phyloP scores from a whole-genome alignment of 2,113 vertebrate species.

The Mastomys natalensis region DNA sequence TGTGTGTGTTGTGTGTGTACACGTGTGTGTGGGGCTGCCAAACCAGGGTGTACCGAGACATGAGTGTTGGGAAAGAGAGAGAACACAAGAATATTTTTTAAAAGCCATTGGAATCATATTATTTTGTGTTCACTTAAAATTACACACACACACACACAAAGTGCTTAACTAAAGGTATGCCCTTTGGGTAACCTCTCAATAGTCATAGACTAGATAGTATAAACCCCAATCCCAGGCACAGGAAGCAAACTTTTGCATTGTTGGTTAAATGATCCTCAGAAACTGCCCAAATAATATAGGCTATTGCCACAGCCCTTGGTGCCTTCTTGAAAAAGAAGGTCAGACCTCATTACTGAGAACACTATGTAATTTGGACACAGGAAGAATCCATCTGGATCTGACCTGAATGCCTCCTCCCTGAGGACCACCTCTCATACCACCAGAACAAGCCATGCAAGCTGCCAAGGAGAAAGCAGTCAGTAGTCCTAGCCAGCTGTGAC shows the following conservation, averaged over 20 bases:
- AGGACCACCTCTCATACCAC: neutral
- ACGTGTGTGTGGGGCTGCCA: accelerated
- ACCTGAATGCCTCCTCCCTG: neutral
- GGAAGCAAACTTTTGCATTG: neutral
- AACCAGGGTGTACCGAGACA: neutral
- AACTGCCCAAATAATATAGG: neutral
- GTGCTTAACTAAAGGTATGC: neutral
- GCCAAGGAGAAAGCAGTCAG: neutral
- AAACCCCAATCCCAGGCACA: neutral
- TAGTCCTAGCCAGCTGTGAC: neutral
- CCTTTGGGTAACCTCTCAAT: neutral
- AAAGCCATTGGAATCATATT: neutral
- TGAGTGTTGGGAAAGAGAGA: neutral
- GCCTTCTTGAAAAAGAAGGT: neutral
- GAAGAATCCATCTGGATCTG: neutral
- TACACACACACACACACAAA: neutral
- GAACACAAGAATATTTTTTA: neutral
- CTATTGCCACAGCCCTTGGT: neutral
- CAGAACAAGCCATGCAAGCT: neutral
- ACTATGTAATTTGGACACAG: neutral
- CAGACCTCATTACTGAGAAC: neutral
- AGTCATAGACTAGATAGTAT: neutral
- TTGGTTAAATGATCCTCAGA: neutral
- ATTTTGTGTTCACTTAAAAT: neutral
- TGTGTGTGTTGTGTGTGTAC: neutral